phyloP scores from a whole-genome alignment of 2,888 invertebrate species.

The Polymixis lichenea region DNA sequence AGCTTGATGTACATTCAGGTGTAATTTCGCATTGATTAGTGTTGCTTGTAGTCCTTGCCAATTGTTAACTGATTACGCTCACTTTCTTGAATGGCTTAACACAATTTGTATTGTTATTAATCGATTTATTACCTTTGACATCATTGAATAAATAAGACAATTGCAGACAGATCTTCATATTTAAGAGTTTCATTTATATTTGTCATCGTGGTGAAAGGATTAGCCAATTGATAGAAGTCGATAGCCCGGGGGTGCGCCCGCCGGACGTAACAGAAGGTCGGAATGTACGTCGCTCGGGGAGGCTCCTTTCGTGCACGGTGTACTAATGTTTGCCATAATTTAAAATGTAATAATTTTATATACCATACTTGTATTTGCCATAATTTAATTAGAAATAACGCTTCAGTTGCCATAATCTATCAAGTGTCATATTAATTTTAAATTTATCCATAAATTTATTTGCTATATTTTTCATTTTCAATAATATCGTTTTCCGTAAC shows the following conservation, averaged over 20 bases:
- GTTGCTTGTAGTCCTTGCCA: slow-evolving; percentile 9
- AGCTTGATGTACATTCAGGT: neutral
- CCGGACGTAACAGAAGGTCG: neutral
- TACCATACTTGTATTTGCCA: too few relatives aligned
- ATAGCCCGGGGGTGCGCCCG: neutral
- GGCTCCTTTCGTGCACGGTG: too few relatives aligned
- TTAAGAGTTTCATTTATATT: neutral
- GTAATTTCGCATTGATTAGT: slow-evolving; percentile 10
- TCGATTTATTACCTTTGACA: slow-evolving; percentile 3
- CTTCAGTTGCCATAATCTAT: too few relatives aligned
- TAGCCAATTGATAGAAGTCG: neutral
- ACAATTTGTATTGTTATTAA: slow-evolving; percentile 6
- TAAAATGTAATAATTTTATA: too few relatives aligned
- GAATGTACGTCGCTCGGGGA: neutral
- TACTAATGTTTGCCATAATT: too few relatives aligned
- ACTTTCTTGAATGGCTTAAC: slow-evolving; percentile 18
- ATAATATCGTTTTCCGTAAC: too few relatives aligned
- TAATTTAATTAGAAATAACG: too few relatives aligned
- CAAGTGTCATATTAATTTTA: too few relatives aligned
- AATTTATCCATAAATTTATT: too few relatives aligned
- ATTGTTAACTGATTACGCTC: slow-evolving; percentile 5
- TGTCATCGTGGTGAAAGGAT: neutral
- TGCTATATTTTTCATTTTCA: too few relatives aligned
- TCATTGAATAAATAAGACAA: neutral
- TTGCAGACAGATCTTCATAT: neutral